Base-by-base conservation (phyloP, 2,888 invertebrate genomes). In the Gymnocheta viridis region DNA sequence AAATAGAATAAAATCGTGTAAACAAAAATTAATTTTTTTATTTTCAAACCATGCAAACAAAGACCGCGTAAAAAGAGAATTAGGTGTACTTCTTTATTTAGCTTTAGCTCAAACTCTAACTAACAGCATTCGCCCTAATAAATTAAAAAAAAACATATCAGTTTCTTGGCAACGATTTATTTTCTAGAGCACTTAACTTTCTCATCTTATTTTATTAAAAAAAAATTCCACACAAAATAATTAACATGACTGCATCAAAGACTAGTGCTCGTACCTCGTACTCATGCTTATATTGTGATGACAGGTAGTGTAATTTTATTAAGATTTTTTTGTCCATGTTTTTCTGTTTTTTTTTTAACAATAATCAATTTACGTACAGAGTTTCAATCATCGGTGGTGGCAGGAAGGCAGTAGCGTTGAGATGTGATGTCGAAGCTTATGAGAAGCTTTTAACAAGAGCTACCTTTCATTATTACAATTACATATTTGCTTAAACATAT, bases 101-200 rank as follows among this genome's bases (percentile, higher is more conserved):
- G n/a, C 56, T 60, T 27, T 14, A 27, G 17, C 24, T 49, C 6
- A 2, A 24, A 35, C 14, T 22, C n/a, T n/a, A n/a, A n/a, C n/a
- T 32, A 47, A 44, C 35, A 44, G 60, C 35, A n/a, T 60, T 49
- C 67, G 38, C 67, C 67, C 49, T 77, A 77, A 69, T 67, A 69
- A 35, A 58, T 49, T 47, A 0, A n/a, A 49, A 35, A 35, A 51
- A 22, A n/a, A 41, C 29, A 19, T 78, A 60, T 69, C 35, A 69
- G 78, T 77, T 70, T 62, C 44, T 54, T 54, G 51, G 14, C 44
- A 64, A 38, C 49, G 44, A 47, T 54, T 79, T 72, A 44, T 76
- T 76, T 64, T 76, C 70, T 76, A 64, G 69, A 76, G 76, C 76
- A 82, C 62, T 70, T 82, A 76, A 76, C 76, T 76, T 82, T 82